Evolutionary conservation across 2,888 invertebrate species (phyloP), one percentile per base, ranked within the genome.

Genomic region (Plagodis pulveraria): DNA sequence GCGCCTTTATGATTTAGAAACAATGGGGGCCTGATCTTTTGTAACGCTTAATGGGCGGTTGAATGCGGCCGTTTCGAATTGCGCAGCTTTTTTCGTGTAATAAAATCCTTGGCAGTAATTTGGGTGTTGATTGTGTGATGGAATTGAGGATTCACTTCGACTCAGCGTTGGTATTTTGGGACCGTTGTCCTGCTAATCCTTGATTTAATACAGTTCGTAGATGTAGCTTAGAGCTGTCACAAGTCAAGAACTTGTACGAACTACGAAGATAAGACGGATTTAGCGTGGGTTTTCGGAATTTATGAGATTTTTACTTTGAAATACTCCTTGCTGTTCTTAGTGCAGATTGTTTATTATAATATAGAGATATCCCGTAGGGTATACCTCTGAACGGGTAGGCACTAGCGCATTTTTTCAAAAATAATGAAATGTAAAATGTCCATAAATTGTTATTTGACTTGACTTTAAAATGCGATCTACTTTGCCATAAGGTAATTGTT

Each of bases 1-100:
- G 78, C 76, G 74, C 68, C 80, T 83, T 87, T 83, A 84, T 84
- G 79, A 83, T 81, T 82, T 80, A 77, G 72, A 76, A 87, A 90
- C 90, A 91, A 91, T 90, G 81, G 89, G 72, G 70, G 69, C 63
- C 64, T 63, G 71, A 78, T 74, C 77, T 81, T 81, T 80, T 78
- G 80, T 77, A 77, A 72, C 69, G 64, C 69, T 77, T 81, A 76
- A 79, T 76, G 71, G 73, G 36, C 65, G 65, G 69, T 72, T 69
- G 76, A 72, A 70, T 70, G 65, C 67, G 73, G 54, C 70, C 69
- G 65, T 70, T 72, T 72, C 70, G 59, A 74, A 61, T 62, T 61
- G 66, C 66, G 65, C 63, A 71, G 69, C 66, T 63, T 52, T n/a
- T 55, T 68, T 67, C 42, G 63, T 56, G 56, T 62, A 60, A 65